Percentiles rank a stretch among this genome's conserved stretches.
These are phyloP conservation scores for Orussus abietinus DNA, from an alignment of 1,140 invertebrate genomes.

Conservation along the genomic window DNA sequence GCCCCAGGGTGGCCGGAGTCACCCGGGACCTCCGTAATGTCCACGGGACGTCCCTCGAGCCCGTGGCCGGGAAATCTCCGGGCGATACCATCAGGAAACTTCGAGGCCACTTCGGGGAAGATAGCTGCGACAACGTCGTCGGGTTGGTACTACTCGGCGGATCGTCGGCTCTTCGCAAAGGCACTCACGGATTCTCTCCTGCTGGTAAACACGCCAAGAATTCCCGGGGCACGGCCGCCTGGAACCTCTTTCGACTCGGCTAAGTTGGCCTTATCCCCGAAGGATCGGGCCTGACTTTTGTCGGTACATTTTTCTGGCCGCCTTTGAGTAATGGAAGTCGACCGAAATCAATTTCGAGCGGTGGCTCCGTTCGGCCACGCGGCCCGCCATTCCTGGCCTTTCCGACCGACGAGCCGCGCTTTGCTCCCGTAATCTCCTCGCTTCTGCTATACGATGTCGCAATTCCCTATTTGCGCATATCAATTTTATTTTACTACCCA, in stretches of 20 bases:
- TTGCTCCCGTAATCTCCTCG: neutral
- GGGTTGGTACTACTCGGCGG: conserved; percentile 13
- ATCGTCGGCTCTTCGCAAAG: conserved; percentile 19
- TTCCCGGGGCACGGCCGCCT: conserved; percentile 28
- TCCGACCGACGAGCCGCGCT: neutral
- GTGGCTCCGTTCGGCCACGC: conserved; percentile 19
- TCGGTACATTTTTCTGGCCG: conserved; percentile 32
- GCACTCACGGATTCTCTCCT: conserved; percentile 26
- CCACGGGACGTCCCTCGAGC: no score
- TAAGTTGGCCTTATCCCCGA: conserved; percentile 31
- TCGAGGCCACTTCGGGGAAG: conserved; percentile 2
- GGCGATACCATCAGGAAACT: no score
- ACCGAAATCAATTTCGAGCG: conserved; percentile 44
- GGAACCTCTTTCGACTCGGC: conserved; percentile 25
- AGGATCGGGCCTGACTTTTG: conserved; percentile 41
- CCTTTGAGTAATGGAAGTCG: conserved; percentile 43
- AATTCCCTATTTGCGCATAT: no score
- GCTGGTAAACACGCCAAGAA: conserved; percentile 42
- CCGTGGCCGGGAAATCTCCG: no score
- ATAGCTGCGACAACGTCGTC: conserved; percentile 13
- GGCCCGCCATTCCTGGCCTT: no score
- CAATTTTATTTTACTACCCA: no score
- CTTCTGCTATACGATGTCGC: no score
- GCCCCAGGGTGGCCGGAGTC: no score
- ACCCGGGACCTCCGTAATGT: no score